A percentile compares a stretch with the other conserved stretches of the same genome.
Conservation (phyloP, 2,888 invertebrate genomes). For the Cynaeus angustus region DNA sequence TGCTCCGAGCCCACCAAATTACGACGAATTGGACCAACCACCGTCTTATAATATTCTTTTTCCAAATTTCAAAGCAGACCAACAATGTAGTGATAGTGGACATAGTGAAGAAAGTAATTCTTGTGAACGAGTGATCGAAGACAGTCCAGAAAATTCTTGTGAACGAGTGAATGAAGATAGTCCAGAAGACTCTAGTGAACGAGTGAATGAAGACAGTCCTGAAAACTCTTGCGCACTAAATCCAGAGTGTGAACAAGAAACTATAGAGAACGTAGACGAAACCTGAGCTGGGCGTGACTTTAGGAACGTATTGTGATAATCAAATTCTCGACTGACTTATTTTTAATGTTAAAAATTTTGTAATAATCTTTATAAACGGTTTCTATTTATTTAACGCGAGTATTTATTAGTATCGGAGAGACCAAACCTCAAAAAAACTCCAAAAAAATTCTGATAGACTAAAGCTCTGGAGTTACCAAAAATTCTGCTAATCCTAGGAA, state of each 20-base stretch:
- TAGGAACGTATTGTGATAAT: slow-evolving; percentile 47
- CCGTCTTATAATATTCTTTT: slow-evolving; percentile 81
- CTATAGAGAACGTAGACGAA: slow-evolving; percentile 10
- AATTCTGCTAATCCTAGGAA: too few species aligned
- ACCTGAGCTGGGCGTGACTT: slow-evolving; percentile 6
- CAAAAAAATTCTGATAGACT: too few species aligned
- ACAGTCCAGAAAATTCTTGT: slow-evolving; percentile 10
- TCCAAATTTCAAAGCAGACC: slow-evolving; percentile 68
- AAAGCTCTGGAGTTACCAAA: too few species aligned
- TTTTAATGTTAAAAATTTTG: slow-evolving; percentile 42
- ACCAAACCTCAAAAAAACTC: too few species aligned
- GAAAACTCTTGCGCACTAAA: background rate
- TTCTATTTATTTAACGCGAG: slow-evolving; percentile 41
- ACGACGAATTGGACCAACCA: slow-evolving; percentile 77
- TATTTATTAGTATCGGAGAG: slow-evolving; percentile 21
- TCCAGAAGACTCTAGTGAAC: background rate
- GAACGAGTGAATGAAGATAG: slow-evolving; percentile 8
- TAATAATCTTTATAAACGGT: slow-evolving; percentile 42
- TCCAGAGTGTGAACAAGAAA: background rate
- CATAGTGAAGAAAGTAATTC: slow-evolving; percentile 14
- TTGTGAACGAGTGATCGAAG: slow-evolving; percentile 17
- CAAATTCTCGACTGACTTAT: slow-evolving; percentile 48
- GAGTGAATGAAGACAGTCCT: slow-evolving; percentile 1
- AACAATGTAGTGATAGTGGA: slow-evolving; percentile 33
- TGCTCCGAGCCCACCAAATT: slow-evolving; percentile 75